A percentile compares a stretch with the other conserved stretches of the same genome.
These are phyloP conservation scores for Mobula birostris DNA, from an alignment of 2,113 vertebrate genomes.

Conservation along the genomic window DNA sequence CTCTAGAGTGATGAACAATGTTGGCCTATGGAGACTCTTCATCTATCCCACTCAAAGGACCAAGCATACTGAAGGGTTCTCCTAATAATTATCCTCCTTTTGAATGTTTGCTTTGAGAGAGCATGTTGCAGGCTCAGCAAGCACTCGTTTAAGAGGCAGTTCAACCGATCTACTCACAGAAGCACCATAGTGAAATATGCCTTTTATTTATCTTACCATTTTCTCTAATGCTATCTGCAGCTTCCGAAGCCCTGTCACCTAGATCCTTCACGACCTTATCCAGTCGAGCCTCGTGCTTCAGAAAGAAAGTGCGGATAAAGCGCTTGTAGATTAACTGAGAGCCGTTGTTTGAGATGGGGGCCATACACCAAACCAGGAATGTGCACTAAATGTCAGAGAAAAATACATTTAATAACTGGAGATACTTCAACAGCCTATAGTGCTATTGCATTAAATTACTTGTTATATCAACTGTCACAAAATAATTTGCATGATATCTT, in stretches of 20 bases:
- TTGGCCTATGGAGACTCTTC: not conserved
- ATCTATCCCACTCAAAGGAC: not conserved
- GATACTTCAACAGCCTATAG: not conserved
- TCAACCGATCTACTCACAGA: not conserved
- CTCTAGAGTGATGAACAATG: not conserved
- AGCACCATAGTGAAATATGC: not conserved
- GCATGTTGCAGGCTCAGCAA: not conserved
- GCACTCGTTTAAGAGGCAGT: not conserved
- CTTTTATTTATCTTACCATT: conserved; percentile 63
- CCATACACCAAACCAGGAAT: conserved; percentile 96
- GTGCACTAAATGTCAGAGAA: conserved; percentile 61
- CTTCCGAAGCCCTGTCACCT: conserved; percentile 81
- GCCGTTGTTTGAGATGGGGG: conserved; percentile 78
- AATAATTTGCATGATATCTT: not conserved
- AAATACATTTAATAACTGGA: not conserved
- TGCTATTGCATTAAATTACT: not conserved
- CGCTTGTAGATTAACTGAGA: conserved; percentile 74
- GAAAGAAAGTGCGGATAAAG: conserved; percentile 82
- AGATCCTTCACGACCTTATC: conserved; percentile 75
- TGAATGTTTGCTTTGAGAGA: not conserved
- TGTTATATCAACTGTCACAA: not conserved
- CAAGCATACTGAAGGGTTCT: not conserved
- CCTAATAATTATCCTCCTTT: not conserved
- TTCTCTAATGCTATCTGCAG: conserved; percentile 77
- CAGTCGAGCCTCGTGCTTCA: conserved; percentile 75